A percentile compares a stretch with the other conserved stretches of the same genome.
Evolutionary conservation across 2,797 vertebrate genomes (phyloP).

Genomic region (Tapirus indicus): DNA sequence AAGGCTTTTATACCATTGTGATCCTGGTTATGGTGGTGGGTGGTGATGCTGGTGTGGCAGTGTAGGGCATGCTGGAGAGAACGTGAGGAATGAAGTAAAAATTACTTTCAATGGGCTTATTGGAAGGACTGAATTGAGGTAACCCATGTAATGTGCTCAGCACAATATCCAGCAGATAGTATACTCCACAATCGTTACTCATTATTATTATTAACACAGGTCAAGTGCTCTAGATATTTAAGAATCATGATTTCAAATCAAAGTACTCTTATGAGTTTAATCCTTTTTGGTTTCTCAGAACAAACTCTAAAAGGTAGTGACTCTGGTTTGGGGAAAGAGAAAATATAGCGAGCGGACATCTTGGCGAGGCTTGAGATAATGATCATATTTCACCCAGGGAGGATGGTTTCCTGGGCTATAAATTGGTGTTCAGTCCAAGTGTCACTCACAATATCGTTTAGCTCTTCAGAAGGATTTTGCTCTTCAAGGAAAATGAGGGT

Average conservation of each 20-base stretch:
- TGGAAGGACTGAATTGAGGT: neutral
- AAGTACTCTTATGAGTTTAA: neutral
- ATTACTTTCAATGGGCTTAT: neutral
- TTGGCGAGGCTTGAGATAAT: neutral
- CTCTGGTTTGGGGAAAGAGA: neutral
- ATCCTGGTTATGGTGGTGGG: neutral
- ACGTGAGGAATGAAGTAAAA: neutral
- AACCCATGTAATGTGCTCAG: neutral
- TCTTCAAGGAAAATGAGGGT: slow-evolving; percentile 66
- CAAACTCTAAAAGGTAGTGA: neutral
- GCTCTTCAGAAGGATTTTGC: slow-evolving; percentile 70
- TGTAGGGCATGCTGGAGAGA: no score
- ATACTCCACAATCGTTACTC: neutral
- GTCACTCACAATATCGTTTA: slow-evolving; percentile 63
- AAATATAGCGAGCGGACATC: neutral
- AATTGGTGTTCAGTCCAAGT: slow-evolving; percentile 60
- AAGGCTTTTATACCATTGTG: neutral
- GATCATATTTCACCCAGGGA: neutral
- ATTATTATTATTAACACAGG: neutral
- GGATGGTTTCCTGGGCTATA: slow-evolving; percentile 27
- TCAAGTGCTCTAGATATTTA: neutral
- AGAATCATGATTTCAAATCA: neutral
- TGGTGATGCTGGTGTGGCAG: neutral
- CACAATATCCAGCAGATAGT: neutral
- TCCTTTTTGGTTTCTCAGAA: neutral